Percentiles rank a stretch among this genome's conserved stretches.
Evolutionary conservation across 2,113 vertebrate genomes (phyloP).

Genomic region (Psettodes erumei): DNA sequence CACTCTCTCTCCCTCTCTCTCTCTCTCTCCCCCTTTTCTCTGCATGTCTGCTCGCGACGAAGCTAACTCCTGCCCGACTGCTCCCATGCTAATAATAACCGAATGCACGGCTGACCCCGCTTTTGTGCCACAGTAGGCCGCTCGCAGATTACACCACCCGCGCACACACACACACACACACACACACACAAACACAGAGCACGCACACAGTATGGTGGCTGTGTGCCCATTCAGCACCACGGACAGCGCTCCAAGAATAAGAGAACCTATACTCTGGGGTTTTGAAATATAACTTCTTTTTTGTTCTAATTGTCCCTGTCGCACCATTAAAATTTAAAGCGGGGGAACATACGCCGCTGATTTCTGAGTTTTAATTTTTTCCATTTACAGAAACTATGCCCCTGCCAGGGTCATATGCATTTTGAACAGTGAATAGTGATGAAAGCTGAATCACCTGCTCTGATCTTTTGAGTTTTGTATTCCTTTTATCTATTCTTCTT

Average conservation of each 20-base stretch:
- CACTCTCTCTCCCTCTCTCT: slow-evolving; percentile 17
- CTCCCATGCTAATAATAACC: slow-evolving; percentile 65
- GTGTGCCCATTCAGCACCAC: slow-evolving; percentile 63
- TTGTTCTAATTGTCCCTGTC: neutral
- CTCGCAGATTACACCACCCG: slow-evolving; percentile 40
- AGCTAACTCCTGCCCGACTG: slow-evolving; percentile 60
- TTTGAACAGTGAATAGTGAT: neutral
- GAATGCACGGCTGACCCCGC: slow-evolving; percentile 73
- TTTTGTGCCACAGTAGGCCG: slow-evolving; percentile 60
- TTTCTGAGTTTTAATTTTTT: neutral
- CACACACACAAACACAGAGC: slow-evolving; percentile 25
- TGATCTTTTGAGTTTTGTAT: neutral
- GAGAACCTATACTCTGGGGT: too few relatives aligned
- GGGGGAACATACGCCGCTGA: neutral
- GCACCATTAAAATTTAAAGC: neutral
- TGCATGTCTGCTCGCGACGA: slow-evolving; percentile 64
- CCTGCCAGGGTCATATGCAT: too few relatives aligned
- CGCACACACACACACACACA: slow-evolving; percentile 25
- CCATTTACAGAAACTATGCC: neutral
- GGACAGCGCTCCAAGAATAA: slow-evolving; percentile 60
- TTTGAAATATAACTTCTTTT: neutral
- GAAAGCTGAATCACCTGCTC: neutral
- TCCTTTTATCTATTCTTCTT: neutral
- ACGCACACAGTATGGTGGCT: slow-evolving; percentile 28
- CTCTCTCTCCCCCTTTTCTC: slow-evolving; percentile 49